phyloP scores from a whole-genome alignment of 2,888 invertebrate genomes.

The Proisotoma minuta region DNA sequence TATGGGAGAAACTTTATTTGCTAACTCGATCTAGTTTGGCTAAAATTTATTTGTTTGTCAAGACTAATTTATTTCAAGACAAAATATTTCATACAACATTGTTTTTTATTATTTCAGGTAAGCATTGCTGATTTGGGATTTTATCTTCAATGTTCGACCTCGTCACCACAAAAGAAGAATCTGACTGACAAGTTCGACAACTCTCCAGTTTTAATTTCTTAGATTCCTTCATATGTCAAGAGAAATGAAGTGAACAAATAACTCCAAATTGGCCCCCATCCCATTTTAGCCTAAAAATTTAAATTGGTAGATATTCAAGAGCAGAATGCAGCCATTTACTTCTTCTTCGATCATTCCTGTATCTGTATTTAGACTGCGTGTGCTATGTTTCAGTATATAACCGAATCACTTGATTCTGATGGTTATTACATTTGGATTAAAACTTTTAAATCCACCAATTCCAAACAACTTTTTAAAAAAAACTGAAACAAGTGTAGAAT shows the following conservation, averaged over 20 bases:
- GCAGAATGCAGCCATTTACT: background rate
- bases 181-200: conserved; percentile 18
- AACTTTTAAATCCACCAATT: background rate
- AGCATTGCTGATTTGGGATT: conserved; percentile 39
- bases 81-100: background rate
- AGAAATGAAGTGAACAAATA: background rate
- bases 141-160: conserved; percentile 18
- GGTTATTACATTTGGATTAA: background rate
- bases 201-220: conserved; percentile 17
- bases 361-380: background rate
- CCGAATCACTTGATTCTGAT: conserved; percentile 2
- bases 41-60: background rate
- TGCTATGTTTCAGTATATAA: background rate
- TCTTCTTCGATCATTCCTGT: conserved; percentile 5
- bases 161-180: conserved; percentile 12
- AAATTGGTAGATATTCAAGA: background rate
- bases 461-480: background rate
- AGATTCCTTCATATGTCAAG: background rate
- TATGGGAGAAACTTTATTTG: no score
- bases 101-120: conserved; percentile 29
- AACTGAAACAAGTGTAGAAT: no score
- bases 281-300: background rate
- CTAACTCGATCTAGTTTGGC: no score
- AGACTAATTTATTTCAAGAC: background rate
- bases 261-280: conserved; percentile 1